phyloP scores from a whole-genome alignment of 2,888 invertebrate species.

The Xylota segnis region DNA sequence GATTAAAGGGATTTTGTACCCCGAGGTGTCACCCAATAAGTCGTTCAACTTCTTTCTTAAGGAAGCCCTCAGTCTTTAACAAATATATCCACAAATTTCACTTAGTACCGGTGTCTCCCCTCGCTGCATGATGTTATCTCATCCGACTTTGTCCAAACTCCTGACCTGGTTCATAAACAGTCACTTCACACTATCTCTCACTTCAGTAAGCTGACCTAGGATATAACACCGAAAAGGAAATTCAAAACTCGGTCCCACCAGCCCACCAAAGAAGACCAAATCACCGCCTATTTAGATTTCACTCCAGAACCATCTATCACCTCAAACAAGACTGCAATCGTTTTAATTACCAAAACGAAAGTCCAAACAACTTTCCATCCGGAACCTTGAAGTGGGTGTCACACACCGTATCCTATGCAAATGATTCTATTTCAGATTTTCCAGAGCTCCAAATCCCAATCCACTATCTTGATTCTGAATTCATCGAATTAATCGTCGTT shows the following conservation, averaged over 20 bases:
- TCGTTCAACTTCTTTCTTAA: no score
- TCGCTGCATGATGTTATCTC: no score
- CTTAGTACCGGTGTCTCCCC: no score
- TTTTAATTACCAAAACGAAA: not conserved
- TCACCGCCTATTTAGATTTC: not conserved
- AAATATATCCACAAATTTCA: no score
- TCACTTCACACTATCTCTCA: no score
- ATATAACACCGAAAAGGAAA: not conserved
- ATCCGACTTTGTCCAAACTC: no score
- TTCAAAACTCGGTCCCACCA: not conserved
- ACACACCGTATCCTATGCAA: slow-evolving; percentile 8
- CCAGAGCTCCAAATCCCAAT: slow-evolving; percentile 12
- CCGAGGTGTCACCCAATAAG: no score
- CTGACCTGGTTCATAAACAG: no score
- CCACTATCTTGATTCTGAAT: slow-evolving; percentile 8
- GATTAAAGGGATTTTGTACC: no score
- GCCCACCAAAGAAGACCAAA: not conserved
- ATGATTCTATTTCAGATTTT: not conserved
- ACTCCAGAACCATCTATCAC: not conserved
- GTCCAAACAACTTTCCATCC: slow-evolving; percentile 27
- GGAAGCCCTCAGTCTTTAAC: no score
- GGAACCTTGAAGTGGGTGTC: slow-evolving; percentile 29
- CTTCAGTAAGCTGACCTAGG: no score
- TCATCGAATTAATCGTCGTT: slow-evolving; percentile 34
- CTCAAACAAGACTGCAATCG: not conserved